Evolutionary conservation across 1,140 invertebrate species (phyloP), one percentile per base, ranked within the genome.

Genomic region (Drosophila asahinai): DNA sequence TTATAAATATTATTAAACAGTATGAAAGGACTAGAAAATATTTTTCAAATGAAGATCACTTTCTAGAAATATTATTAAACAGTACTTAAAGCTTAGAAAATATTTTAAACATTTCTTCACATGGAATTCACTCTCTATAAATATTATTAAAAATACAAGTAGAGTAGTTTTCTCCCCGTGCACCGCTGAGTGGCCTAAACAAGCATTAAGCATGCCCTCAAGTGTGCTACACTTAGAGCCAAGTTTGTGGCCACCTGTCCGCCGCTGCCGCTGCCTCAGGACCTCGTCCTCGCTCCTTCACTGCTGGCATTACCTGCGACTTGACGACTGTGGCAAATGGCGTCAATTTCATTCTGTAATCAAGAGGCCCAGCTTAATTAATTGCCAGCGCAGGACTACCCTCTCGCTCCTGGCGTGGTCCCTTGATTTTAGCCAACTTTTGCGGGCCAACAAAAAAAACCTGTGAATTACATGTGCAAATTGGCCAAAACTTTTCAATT

Each of bases 321-420:
- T 54, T 49, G 48, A 60, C 63, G 51, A 55, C 65, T 61, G 62
- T 54, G 57, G 67, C 73, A 80, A 87, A 83, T 86, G 83, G 83
- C 83, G 77, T 87, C 83, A 74, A 87, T 87, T 89, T 89, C 84
- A 81, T 71, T 71, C 79, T 80, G 80, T 83, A 83, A 87, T 89
- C 84, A 89, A 84, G 81, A 78, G 77, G 73, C 36, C 48, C 80
- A 19, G 52, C 81, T 79, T 87, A 89, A 81, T 87, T 87, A 87
- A 89, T 87, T 87, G 78, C 72, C 64, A 61, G 43, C 30, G 4
- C 52, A 22, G 36, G 9, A 27, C 11, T 40, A 30, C n/a, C n/a
- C 33, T 22, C 30, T 25, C 22, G 27, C 6, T 30, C 27, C 27
- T 1, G 27, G 27, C 27, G 5, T 30, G 27, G 27, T 17, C 33